Evolutionary conservation across 23 tunicate species (phyloP), one percentile per base, ranked within the genome.

Genomic region (Styela clava): DNA sequence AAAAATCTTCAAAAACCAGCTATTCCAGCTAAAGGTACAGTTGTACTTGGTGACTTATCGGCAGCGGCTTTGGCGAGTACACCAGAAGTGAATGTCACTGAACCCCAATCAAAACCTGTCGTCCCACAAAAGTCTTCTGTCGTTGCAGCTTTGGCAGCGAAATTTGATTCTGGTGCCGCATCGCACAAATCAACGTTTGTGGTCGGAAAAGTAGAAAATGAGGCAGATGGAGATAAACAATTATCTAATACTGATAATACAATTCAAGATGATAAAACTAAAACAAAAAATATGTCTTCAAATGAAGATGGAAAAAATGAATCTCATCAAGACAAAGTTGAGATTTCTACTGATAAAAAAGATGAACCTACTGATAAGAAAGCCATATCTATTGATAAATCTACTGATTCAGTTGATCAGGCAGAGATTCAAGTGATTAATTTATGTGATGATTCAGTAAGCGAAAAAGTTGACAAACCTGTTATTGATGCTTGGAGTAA

Each of bases 21-120:
- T 0, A 24, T 1, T 0, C 71, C 71, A 7, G 37, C 35, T 18
- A 76, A 76, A 44, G 81, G 65, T 25, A 76, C 81, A 16, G 81
- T 76, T 25, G 52, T 76, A 12, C 21, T 76, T 5, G 81, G 81
- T 24, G 81, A 76, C n/a, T 24, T 33, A 25, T 44, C 63, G 1
- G 81, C 65, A 33, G 64, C 81, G 21, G 31, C 65, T 24, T 21
- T 51, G 0, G 52, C 35, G 16, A 52, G 65, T 56, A 76, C 81
- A 24, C 81, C 81, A 21, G 81, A 44, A 34, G 37, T 76, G 22
- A 56, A 26, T 7, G n/a, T 2, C 27, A 16, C 65, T 2, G 33
- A 36, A 31, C 62, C 73, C 7, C 35, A 67, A 24, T 31, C 36
- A 25, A 78, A 78, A 51, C 83, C 88, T 23, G 72, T 78, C 27